These are phyloP conservation scores for Phoenicopterus ruber DNA, from an alignment of 2,113 vertebrate genomes.

Conservation along the genomic window DNA sequence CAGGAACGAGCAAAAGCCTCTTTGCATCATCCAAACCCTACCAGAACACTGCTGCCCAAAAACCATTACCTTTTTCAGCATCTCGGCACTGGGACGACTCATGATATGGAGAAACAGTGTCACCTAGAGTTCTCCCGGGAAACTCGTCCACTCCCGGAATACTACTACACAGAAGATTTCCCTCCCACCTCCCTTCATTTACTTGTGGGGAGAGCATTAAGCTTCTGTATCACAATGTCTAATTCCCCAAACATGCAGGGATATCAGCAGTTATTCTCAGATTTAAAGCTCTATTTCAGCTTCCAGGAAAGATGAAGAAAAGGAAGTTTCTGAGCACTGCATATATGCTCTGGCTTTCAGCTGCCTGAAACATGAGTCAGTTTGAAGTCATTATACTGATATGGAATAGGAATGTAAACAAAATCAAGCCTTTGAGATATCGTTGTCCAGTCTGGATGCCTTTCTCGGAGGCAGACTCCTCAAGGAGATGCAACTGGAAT, in stretches of 20 bases:
- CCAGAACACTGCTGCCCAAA: not conserved
- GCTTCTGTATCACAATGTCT: not conserved
- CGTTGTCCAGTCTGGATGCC: not conserved
- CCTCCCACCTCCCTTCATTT: not conserved
- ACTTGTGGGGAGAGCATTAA: not conserved
- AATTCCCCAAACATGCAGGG: not conserved
- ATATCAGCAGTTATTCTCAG: not conserved
- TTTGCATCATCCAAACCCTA: not conserved
- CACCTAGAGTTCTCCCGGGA: not conserved
- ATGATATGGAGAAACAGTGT: not conserved
- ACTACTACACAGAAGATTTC: not conserved
- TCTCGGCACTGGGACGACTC: not conserved
- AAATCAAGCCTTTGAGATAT: not conserved
- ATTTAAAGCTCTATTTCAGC: not conserved
- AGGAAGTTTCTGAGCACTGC: not conserved
- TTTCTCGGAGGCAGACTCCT: not conserved
- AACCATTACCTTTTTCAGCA: not conserved
- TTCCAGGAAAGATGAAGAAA: not conserved
- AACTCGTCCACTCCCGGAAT: not conserved
- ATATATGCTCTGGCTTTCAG: not conserved
- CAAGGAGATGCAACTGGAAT: not conserved
- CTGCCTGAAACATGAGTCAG: not conserved
- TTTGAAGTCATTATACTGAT: constrained; percentile 21
- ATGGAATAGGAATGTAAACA: constrained; percentile 57
- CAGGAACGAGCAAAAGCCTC: not conserved